Base-by-base conservation (phyloP, 2,113 vertebrate species). In the Cyanocitta stelleri region DNA sequence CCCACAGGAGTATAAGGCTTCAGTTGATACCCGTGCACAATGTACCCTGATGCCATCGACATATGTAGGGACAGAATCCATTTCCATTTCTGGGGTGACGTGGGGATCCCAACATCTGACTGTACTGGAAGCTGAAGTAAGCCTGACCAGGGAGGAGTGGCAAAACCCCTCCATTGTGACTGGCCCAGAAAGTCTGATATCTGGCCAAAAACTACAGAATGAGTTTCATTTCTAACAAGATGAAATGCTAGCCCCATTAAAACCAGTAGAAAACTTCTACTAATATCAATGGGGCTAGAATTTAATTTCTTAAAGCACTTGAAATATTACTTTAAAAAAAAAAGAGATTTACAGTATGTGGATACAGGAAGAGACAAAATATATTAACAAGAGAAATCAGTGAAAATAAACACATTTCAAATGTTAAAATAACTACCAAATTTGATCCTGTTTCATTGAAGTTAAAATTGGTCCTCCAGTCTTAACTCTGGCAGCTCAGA, bases 401-500 rank as follows among this genome's bases (percentile, higher is more conserved):
- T 48, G 54, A 56, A 48, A 95, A 81, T 85, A 91, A 90, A 91
- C 86, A 93, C 1, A 3, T 71, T 83, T 93, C 15, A 11, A 26
- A 59, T 83, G 72, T 52, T 58, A 92, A 81, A 52, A 67, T 37
- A 81, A 87, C 37, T 62, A 54, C 78, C 61, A 87, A 52, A 71
- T 51, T 79, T 41, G 73, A 92, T 39, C 39, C 67, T 2, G 1
- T 89, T 58, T 76, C 63, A 84, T 8, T 75, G 44, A 94, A 69
- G 67, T 69, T 74, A 91, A 93, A 89, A 79, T 21, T 72, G 54
- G 58, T 63, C 29, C 67, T 61, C 89, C 79, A 85, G n/a, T 55
- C 72, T 88, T 93, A 95, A 92, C 52, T 64, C 87, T 71, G 93
- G 89, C 86, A 95, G 86, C 75, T 92, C 71, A 72, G 49, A 55